Conservation (phyloP, 2,797 vertebrate species). For the Otolemur crassicaudatus region DNA sequence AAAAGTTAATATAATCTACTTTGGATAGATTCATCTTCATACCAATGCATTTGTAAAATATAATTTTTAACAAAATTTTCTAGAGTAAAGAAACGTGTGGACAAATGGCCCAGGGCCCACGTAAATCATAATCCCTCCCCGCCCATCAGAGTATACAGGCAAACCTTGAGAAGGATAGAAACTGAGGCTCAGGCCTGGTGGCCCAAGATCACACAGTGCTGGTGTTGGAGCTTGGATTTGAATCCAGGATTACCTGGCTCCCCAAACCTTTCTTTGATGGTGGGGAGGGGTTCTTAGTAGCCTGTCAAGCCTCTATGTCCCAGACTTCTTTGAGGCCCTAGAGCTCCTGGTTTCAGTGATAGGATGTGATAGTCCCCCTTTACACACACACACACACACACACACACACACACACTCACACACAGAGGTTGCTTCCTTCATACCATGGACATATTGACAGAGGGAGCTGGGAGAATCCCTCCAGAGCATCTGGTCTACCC, state of each 20-base stretch:
- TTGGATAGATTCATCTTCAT: not conserved
- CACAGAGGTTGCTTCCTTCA: not conserved
- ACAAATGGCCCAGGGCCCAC: not conserved
- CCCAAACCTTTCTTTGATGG: not conserved
- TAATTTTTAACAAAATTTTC: not conserved
- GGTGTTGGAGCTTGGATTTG: not conserved
- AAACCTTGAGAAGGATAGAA: not conserved
- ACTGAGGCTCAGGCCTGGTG: not conserved
- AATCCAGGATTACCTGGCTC: not conserved
- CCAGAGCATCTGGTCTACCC: accelerated
- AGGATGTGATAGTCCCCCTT: not conserved
- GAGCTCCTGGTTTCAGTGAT: not conserved
- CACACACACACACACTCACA: too few species aligned
- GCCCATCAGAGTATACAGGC: accelerated
- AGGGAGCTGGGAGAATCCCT: not conserved
- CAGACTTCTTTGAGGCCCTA: not conserved
- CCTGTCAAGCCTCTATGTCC: not conserved
- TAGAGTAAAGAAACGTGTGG: not conserved
- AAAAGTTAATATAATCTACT: not conserved
- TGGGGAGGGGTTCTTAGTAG: not conserved
- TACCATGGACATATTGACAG: accelerated
- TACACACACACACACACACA: accelerated
- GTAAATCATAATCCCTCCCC: not conserved
- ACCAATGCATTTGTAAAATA: not conserved
- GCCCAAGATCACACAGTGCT: not conserved